Evolutionary conservation across 2,797 vertebrate genomes (phyloP), one percentile per base, ranked within the genome.

Genomic region (Lerista edwardsae): DNA sequence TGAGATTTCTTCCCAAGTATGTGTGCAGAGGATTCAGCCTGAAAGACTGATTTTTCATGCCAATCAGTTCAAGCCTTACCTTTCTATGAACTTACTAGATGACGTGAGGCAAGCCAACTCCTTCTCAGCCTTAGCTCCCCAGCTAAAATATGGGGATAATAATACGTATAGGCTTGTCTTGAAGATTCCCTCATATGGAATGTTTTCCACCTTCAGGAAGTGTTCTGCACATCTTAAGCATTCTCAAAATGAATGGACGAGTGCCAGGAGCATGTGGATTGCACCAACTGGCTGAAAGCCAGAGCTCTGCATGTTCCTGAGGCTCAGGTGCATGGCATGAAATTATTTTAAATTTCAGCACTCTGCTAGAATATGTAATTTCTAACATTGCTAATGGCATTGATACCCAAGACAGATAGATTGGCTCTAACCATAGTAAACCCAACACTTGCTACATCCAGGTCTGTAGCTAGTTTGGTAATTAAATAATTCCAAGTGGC

Each of bases 311-410:
- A 34, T 8, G 21, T 19, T 3, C 25, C 6, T 31, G 23, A 34
- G 27, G 41, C 36, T 75, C 61, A 83, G 64, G 81, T 62, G 64
- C 62, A 75, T 71, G 17, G 82, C 59, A 41, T 86, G 72, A 90
- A 69, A 69, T 23, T 83, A 61, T 77, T 47, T 8, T 44, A 61
- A 71, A 47, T 17, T 8, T 14, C n/a, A 31, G 29, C 39, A 29
- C 39, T n/a, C 29, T 57, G 14, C 23, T 57, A 62, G 19, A 19
- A 83, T 75, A 65, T 57, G 31, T 31, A 39, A 75, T 62, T 27
- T 31, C 34, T 29, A 27, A 34, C 6, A 47, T 47, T 29, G 34
- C 2, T 75, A 76, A 82, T 75, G 59, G 12, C 31, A 9, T 10
- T 57, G 15, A 83, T 68, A 27, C 47, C 27, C 82, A 62, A 17